Conservation (phyloP, 1,140 invertebrate genomes). For the Nebria ingens region DNA sequence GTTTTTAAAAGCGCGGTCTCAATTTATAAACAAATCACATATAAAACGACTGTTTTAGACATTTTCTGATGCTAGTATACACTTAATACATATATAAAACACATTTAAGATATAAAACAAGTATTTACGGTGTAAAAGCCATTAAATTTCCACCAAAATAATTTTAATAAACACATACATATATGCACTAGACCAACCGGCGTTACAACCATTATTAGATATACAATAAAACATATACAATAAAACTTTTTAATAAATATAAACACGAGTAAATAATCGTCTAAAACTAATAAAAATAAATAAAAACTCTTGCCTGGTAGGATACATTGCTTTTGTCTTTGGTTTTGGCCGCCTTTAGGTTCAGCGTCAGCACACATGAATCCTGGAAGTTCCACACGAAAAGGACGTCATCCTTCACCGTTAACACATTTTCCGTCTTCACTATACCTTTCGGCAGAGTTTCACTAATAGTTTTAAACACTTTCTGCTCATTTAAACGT, state of each 20-base stretch:
- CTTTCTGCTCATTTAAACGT: conserved; percentile 42
- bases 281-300: not conserved
- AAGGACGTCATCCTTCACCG: conserved; percentile 49
- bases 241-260: not conserved
- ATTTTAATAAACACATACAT: too few relatives aligned
- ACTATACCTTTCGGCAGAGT: conserved; percentile 40
- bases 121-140: too few relatives aligned
- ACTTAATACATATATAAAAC: too few relatives aligned
- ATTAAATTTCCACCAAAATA: too few relatives aligned
- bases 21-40: too few relatives aligned
- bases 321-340: conserved; percentile 37
- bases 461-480: conserved; percentile 46
- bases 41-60: too few relatives aligned
- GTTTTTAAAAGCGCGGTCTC: too few relatives aligned
- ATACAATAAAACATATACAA: too few relatives aligned
- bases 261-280: not conserved
- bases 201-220: too few relatives aligned
- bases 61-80: too few relatives aligned
- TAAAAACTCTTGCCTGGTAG: conserved; percentile 44
- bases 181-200: too few relatives aligned
- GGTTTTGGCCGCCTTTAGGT: conserved; percentile 43
- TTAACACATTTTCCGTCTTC: conserved; percentile 50
- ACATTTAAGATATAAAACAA: too few relatives aligned
- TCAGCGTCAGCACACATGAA: conserved; percentile 48
- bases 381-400: conserved; percentile 53